Conservation (phyloP, 2,888 invertebrate genomes). For the Eueremaeus valkanovi region DNA sequence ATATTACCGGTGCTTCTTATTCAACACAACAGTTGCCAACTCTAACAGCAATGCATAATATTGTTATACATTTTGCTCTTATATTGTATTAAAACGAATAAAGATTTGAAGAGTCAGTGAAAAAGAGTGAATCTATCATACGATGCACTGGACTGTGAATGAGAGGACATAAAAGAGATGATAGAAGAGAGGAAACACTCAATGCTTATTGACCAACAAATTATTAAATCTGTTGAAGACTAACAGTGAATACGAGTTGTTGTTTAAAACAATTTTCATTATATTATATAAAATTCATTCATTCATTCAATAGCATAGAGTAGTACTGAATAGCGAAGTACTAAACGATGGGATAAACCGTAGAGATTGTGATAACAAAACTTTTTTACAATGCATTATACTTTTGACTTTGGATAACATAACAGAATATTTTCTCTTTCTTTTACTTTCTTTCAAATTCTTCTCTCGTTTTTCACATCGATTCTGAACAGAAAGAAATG, state of each 20-base stretch:
- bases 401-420: neutral
- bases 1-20: slow-evolving; percentile 9
- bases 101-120: slow-evolving; percentile 1
- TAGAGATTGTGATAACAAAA: neutral
- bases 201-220: neutral
- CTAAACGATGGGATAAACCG: neutral
- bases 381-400: neutral
- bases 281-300: no score
- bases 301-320: no score
- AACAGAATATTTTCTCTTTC: neutral
- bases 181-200: neutral
- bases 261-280: neutral
- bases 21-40: slow-evolving; percentile 1
- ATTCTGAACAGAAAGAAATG: neutral
- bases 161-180: neutral
- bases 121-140: neutral
- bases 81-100: neutral
- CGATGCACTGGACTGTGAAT: slow-evolving; percentile 13
- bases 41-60: slow-evolving; percentile 4
- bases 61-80: slow-evolving; percentile 4
- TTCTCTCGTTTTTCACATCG: neutral
- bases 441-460: neutral
- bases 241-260: neutral
- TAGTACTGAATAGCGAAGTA: neutral
- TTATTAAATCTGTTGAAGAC: slow-evolving; percentile 9